phyloP scores from a whole-genome alignment of 2,888 invertebrate genomes.

The Mechanitis messenoides region DNA sequence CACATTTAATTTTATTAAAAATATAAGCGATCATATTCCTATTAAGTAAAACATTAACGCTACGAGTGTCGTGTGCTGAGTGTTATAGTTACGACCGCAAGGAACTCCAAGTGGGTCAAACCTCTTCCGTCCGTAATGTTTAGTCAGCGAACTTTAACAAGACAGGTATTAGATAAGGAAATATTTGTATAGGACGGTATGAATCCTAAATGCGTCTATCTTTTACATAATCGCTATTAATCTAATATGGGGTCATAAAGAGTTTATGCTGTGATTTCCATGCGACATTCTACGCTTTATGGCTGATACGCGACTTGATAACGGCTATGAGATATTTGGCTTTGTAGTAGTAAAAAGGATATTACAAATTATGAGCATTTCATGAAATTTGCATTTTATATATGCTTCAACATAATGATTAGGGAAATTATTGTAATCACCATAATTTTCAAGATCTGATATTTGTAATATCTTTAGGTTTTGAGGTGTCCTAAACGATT shows the following conservation, averaged over 20 bases:
- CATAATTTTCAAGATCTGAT: too few species aligned
- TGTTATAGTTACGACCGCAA: slow-evolving; percentile 28
- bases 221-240: slow-evolving; percentile 17
- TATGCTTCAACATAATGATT: too few species aligned
- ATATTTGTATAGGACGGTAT: slow-evolving; percentile 30
- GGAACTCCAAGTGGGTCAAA: slow-evolving; percentile 48
- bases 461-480: too few species aligned
- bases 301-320: neutral
- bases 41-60: slow-evolving; percentile 13
- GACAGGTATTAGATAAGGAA: slow-evolving; percentile 37
- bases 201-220: slow-evolving; percentile 23
- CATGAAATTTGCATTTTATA: too few species aligned
- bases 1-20: too few species aligned
- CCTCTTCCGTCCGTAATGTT: slow-evolving; percentile 33
- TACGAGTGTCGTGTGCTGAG: slow-evolving; percentile 22
- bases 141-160: slow-evolving; percentile 35
- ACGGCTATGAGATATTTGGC: neutral
- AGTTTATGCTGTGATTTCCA: slow-evolving; percentile 13
- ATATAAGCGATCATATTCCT: neutral
- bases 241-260: slow-evolving; percentile 16
- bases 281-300: neutral
- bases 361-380: neutral
- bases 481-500: too few species aligned
- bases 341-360: neutral
- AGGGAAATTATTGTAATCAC: too few species aligned